Percentiles rank a stretch among this genome's conserved stretches.
phyloP scores from a whole-genome alignment of 1,140 invertebrate species.

The Lutraria rhynchaena region DNA sequence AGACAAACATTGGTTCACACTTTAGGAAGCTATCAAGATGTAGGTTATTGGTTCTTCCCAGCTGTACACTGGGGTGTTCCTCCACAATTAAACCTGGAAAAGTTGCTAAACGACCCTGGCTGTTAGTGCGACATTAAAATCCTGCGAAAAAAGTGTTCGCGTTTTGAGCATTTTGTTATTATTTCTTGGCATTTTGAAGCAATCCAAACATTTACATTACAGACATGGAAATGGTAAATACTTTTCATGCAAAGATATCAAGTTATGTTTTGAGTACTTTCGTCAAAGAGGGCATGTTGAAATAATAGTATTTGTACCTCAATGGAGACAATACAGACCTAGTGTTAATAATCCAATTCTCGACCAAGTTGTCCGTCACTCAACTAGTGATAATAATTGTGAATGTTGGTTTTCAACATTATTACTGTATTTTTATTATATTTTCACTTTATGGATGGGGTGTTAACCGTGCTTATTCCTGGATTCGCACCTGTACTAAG shows the following conservation, averaged over 20 bases:
- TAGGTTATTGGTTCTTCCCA: too few species aligned
- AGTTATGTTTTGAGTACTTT: slow-evolving; percentile 88
- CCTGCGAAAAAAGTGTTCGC: too few species aligned
- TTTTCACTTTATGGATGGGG: not conserved
- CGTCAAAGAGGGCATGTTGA: slow-evolving; percentile 74
- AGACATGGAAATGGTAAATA: slow-evolving; percentile 73
- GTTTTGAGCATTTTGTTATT: too few species aligned
- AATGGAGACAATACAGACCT: slow-evolving; percentile 85
- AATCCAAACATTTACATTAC: too few species aligned
- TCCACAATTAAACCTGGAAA: too few species aligned
- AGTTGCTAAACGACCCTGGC: too few species aligned
- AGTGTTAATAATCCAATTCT: slow-evolving; percentile 64
- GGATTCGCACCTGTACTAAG: not conserved
- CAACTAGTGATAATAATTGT: not conserved
- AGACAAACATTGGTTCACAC: too few species aligned
- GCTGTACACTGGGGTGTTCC: too few species aligned
- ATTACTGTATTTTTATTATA: not conserved
- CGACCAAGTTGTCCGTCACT: slow-evolving; percentile 85
- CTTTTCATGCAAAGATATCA: slow-evolving; percentile 96
- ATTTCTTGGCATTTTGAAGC: too few species aligned
- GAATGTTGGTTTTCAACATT: not conserved
- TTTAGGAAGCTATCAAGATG: too few species aligned
- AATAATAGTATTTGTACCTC: slow-evolving; percentile 97
- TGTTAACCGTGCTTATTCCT: not conserved
- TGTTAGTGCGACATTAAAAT: too few species aligned